These are phyloP conservation scores for Himalopsyche anomala DNA, from an alignment of 2,888 invertebrate genomes.

Conservation along the genomic window DNA sequence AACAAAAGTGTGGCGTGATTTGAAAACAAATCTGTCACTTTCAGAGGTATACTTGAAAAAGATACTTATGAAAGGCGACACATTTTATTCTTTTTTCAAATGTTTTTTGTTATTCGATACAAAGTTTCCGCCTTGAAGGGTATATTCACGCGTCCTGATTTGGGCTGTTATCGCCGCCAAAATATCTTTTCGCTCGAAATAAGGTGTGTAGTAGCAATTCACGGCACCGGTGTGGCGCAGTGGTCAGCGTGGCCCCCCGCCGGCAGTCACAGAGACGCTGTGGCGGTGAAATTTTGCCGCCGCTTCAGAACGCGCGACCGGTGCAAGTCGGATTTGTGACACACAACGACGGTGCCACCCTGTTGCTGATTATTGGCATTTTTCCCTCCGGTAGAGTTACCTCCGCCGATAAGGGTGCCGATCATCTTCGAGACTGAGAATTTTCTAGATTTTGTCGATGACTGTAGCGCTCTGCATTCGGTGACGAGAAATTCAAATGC, in stretches of 20 bases:
- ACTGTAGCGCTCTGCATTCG: conserved; percentile 78
- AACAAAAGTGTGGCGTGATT: no score
- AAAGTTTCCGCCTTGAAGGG: background rate
- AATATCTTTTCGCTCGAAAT: conserved; percentile 27
- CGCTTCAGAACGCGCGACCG: conserved; percentile 77
- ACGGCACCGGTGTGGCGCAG: conserved; percentile 75
- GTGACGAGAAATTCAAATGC: conserved; percentile 83
- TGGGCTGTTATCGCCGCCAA: background rate
- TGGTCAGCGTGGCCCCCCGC: conserved; percentile 70
- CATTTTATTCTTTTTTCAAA: conserved; percentile 19
- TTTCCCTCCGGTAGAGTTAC: conserved; percentile 67
- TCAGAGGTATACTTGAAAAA: no score
- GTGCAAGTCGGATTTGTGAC: conserved; percentile 78
- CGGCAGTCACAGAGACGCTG: conserved; percentile 83
- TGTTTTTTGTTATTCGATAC: background rate
- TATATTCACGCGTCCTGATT: conserved; percentile 13
- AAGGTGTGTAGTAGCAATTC: conserved; percentile 68
- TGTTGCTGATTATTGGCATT: conserved; percentile 52
- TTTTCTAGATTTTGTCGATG: conserved; percentile 80
- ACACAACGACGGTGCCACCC: conserved; percentile 79
- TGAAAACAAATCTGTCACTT: no score
- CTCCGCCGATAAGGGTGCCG: conserved; percentile 82
- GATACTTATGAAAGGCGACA: no score
- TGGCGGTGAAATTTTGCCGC: conserved; percentile 78
- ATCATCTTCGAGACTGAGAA: conserved; percentile 89